A percentile compares a stretch with the other conserved stretches of the same genome.
phyloP scores from a whole-genome alignment of 2,888 invertebrate genomes.

The Chymomyza fuscimana region DNA sequence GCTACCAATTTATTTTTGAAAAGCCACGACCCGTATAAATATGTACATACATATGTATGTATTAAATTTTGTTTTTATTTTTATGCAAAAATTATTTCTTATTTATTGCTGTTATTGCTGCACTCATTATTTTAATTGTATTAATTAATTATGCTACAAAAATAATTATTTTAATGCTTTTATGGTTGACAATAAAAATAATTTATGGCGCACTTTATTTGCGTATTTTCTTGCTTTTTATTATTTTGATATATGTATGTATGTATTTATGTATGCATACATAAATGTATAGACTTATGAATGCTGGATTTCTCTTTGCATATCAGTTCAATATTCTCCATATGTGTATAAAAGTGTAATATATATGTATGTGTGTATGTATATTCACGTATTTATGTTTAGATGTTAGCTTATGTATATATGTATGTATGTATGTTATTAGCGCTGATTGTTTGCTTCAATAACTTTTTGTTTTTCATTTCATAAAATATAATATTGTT shows the following conservation, averaged over 20 bases:
- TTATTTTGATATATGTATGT: constrained; percentile 8
- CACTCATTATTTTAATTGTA: background rate
- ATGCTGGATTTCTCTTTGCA: constrained; percentile 64
- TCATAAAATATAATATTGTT: constrained; percentile 67
- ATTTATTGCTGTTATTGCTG: background rate
- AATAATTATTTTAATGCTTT: constrained; percentile 2
- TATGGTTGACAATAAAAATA: constrained; percentile 61
- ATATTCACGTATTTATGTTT: constrained; percentile 20
- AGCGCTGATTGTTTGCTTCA: background rate
- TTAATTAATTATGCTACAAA: background rate
- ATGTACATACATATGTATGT: no score
- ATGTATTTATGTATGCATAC: constrained; percentile 24
- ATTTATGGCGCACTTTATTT: constrained; percentile 44
- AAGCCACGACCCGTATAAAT: no score
- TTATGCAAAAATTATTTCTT: background rate
- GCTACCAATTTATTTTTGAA: no score
- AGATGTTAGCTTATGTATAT: constrained; percentile 10
- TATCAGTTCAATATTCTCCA: constrained; percentile 72
- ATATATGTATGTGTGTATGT: constrained; percentile 14
- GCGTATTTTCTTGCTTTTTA: background rate
- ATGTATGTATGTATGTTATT: constrained; percentile 18
- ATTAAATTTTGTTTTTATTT: background rate
- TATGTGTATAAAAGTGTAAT: constrained; percentile 40
- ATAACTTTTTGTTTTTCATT: constrained; percentile 17
- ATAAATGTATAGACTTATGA: constrained; percentile 42